phyloP scores from a whole-genome alignment of 2,113 vertebrate species.

The Apteryx owenii region DNA sequence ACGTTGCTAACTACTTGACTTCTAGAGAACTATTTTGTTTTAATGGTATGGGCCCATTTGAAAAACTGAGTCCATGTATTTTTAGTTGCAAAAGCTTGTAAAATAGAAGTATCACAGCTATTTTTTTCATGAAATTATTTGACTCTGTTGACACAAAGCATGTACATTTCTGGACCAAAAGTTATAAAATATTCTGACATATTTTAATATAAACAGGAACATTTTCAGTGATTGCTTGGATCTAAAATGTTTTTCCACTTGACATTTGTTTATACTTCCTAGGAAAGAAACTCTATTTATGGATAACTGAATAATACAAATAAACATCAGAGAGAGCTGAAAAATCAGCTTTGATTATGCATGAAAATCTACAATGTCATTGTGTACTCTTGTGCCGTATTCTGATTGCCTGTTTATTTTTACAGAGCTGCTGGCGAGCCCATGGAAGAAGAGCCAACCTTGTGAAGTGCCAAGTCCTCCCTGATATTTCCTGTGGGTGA shows the following conservation, averaged over 20 bases:
- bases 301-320: conserved; percentile 94
- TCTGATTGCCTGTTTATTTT: conserved; percentile 99
- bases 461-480: conserved; percentile 91
- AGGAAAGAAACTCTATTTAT: conserved; percentile 95
- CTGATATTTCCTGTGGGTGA: conserved; percentile 92
- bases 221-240: conserved; percentile 89
- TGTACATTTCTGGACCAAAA: conserved; percentile 78
- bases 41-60: neutral
- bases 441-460: conserved; percentile 88
- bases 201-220: conserved; percentile 95
- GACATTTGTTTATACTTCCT: conserved; percentile 95
- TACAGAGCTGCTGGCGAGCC: conserved; percentile 89
- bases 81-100: conserved; percentile 45
- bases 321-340: conserved; percentile 91
- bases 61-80: conserved; percentile 51
- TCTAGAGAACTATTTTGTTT: conserved; percentile 36
- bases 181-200: conserved; percentile 88
- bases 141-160: conserved; percentile 77
- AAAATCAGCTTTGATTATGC: conserved; percentile 97
- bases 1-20: neutral
- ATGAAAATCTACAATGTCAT: conserved; percentile 92
- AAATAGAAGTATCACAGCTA: conserved; percentile 62
- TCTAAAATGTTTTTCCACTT: conserved; percentile 89
- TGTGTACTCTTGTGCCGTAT: conserved; percentile 91
- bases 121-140: conserved; percentile 76